Evolutionary conservation across 1,140 invertebrate genomes (phyloP), one percentile per base, ranked within the genome.

Genomic region (Telenomus remus): DNA sequence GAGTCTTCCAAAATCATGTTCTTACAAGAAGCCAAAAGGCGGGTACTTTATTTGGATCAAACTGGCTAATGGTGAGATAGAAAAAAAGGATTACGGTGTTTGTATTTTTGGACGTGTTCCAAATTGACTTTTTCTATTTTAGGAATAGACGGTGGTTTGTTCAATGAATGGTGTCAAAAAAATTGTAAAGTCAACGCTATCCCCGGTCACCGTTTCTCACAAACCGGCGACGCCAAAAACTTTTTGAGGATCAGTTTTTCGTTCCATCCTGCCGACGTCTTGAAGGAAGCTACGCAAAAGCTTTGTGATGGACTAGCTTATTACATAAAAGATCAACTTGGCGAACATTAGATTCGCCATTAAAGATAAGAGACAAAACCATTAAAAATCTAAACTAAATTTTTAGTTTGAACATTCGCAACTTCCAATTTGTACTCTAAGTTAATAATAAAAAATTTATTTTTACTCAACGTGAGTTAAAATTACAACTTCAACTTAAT

Each of bases 21-120:
- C 77, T 4, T 87, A 89, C 55, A 43, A 76, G 0, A 79, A 80
- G 55, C 88, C 90, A 8, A 49, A 76, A 57, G 91, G 91, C 2
- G 91, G 91, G 16, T 92, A 91, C 68, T 92, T 92, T 69, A 80
- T 92, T 46, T 92, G 91, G 91, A 81, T 92, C 51, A 78, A 82
- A 64, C 71, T 90, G 50, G 88, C 90, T 0, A 50, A 78, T 51
- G 76, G 79, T 86, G 44, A 77, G 12, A 46, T 7, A 2, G 37
- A 39, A 11, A n/a, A 11, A 39, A 39, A 10, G 3, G 9, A 39
- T 4, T 11, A 35, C 34, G 10, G 10, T 39, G n/a, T 39, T 9
- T 27, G 1, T 27, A 27, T 27, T 27, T 27, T 27, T 27, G 19
- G 19, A 27, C 19, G 19, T 3, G 19, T 39, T 39, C 37, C 37